Base-by-base conservation (phyloP, 2,888 invertebrate species). In the Incurvaria masculella region DNA sequence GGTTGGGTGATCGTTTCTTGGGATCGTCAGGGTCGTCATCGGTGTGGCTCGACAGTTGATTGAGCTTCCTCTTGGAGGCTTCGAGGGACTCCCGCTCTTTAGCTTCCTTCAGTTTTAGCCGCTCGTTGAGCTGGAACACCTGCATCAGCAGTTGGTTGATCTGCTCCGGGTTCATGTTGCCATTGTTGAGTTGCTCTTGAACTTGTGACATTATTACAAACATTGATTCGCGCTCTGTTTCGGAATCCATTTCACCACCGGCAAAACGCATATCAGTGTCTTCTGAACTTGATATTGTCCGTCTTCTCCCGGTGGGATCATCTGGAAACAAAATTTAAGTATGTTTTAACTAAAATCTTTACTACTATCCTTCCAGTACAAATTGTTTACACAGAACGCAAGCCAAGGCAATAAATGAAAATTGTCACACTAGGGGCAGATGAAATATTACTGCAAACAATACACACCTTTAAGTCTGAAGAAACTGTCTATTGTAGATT, bases 161-260 rank as follows among this genome's bases (percentile, higher is more conserved):
- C 59, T 91, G 88, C 26, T 82, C 85, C 60, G 86, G 85, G 45
- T 87, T 86, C 49, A 92, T 82, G 42, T 83, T 83, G 1, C 93
- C 91, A 46, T 85, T 84, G 52, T 84, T 86, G 51, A 87, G 82
- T 57, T 89, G 85, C 57, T 89, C 88, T 51, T 91, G 90, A 1
- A 94, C 94, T 60, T 91, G 90, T 10, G 84, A 83, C 63, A 92
- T 86, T 50, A 92, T 91, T 42, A 87, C 86, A 51, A 89, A 86
- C 56, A 89, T 87, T 49, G 86, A 86, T 51, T 82, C 82, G 54
- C 86, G 83, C 53, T 82, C 79, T 49, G 81, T 80, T 56, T 80
- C 81, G 0, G 80, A 69, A 50, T 82, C 82, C 51, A 81, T 79
- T 17, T 80, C 72, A 42, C 69, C 79, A 1, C 70, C 62, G 49